Base-by-base conservation (phyloP, 2,888 invertebrate species). In the Onchidella celtica region DNA sequence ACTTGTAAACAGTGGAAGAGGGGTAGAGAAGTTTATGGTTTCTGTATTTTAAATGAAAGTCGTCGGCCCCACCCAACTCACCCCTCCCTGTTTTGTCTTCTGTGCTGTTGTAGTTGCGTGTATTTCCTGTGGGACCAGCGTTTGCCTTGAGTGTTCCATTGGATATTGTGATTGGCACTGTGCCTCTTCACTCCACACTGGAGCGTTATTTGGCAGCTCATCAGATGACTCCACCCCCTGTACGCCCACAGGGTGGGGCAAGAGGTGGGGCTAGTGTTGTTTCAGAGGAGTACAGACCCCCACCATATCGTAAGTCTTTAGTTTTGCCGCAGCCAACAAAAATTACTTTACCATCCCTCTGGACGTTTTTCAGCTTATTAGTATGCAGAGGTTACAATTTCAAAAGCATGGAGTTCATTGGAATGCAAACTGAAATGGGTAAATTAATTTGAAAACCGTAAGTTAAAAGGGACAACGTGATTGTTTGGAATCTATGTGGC, bases 151-250 rank as follows among this genome's bases (percentile, higher is more conserved):
- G 86, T 11, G 87, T 92, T 34, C 90, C 91, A n/a, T 47, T 91
- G 21, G 89, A 90, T 66, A 85, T 92, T 61, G 82, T 91, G 32
- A 87, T 91, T 29, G 92, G 91, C 17, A 91, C 92, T 4, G 84
- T 90, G 32, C 91, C 91, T 21, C 72, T 88, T 11, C 85, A 83
- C 11, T 77, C 84, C 36, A 80, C 83, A 1, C 69, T 84, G 11
- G 84, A 86, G 32, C 77, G 73, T 2, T 84, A 83, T 72, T 29
- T 83, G 21, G 72, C 81, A 21, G 40, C 68, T 21, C 69, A 73
- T 47, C 85, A 83, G 59, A 61, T 82, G 57, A 29, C 74, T 21
- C 80, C 78, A 11, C 77, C 77, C 0, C 63, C 82, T 21, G 38
- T 34, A 11, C 65, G n/a, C 1, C 21, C 36, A 24, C 68, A 76